Evolutionary conservation across 2,888 invertebrate genomes (phyloP), one percentile per base, ranked within the genome.

Genomic region (Dryococelus australis): DNA sequence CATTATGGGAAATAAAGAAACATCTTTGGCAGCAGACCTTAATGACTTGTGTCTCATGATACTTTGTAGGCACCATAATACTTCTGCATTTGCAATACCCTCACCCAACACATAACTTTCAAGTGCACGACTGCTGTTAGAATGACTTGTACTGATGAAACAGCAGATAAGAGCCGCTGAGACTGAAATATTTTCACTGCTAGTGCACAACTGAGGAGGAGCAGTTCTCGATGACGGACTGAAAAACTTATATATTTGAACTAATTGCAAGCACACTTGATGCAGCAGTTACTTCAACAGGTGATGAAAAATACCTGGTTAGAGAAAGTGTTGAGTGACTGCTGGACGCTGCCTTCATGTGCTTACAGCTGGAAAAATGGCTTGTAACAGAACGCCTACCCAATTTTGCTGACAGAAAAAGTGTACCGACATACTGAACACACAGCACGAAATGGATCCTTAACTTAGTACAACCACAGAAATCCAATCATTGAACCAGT

Each of bases 1-100:
- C 65, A 65, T 65, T 16, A 65, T 65, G 65, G 65, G 65, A 65
- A 65, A 65, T 65, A 65, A 65, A 65, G 20, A 65, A 65, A 65
- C 65, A 65, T 65, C 65, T 65, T 65, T 20, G 65, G 65, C 65
- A 65, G 65, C 65, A 65, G 65, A 65, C 65, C 65, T 65, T 65
- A 65, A 65, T 65, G 65, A 65, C 65, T 65, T 65, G 20, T 65
- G 65, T 65, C 10, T 65, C 65, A 65, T 65, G 65, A 24, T 16
- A 65, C 65, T 65, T 65, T 65, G 65, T 65, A 65, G 65, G 65
- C 65, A 65, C 65, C 65, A 65, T 65, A 16, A 51, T 16, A 51
- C 51, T 51, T 51, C 51, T 51, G 51, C 51, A 3, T 51, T 51
- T 12, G 51, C 8, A 51, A 51, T 51, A 51, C 51, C 24, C n/a